Base-by-base conservation (phyloP, 2,797 vertebrate species). In the Brachyrhaphis roseni region DNA sequence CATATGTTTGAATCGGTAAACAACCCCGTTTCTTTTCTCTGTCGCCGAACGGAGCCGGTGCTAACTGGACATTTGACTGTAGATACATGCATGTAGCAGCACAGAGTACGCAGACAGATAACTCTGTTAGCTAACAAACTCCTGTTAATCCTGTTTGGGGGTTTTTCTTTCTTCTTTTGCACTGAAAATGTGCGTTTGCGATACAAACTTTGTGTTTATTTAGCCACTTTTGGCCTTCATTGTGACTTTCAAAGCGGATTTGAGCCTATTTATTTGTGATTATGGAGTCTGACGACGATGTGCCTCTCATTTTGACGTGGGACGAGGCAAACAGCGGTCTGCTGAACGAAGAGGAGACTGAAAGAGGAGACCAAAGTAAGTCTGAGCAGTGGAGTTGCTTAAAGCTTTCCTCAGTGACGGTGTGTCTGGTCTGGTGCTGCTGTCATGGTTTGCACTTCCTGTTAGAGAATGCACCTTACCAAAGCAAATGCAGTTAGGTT, bases 291-390 rank as follows among this genome's bases (percentile, higher is more conserved):
- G 98, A 99, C 8, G 98, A 99, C 72, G 98, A 99, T 0, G 98
- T 98, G 23, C 98, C 98, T 45, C 96, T 99, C 41, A 98, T 99
- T 88, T 89, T 99, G 84, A 98, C 97, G 75, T 95, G 97, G 95
- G 98, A 99, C 4, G 98, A 95, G 72, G 87, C 94, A 3, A 96
- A 96, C 72, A 94, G 95, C 83, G 86, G 92, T 5, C 90, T 95
- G 47, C 93, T 97, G 73, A 94, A 89, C 77, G 95, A 94, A 18
- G 95, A 95, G 0, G 95, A 95, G 0, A 72, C 88, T 2, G 96
- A 95, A 18, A 94, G 88, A 74, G 95, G 92, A 79, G 97, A 97
- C 8, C 95, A 97, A 91, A 98, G 98, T 99, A 95, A 97, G 97
- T 91, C 57, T 47, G 1, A 6, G n/a, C 53, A 20, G 39, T n/a